Percentiles rank a stretch among this genome's conserved stretches.
Conservation (phyloP, 2,888 invertebrate species). For the Euplagia quadripunctaria region DNA sequence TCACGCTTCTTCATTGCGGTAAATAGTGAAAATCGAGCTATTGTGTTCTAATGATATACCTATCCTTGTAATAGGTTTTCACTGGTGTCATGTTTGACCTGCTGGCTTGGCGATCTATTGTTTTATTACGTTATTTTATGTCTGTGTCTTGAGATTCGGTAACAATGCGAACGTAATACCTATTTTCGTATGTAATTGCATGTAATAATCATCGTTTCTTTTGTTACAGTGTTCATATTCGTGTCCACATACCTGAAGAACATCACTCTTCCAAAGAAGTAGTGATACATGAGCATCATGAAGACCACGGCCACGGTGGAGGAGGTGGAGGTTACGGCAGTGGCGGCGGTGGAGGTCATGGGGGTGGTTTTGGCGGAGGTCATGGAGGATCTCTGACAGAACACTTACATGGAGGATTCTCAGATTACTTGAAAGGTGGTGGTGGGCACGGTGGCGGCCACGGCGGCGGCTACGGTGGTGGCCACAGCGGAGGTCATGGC, state of each 20-base stretch:
- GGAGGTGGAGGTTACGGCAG: conserved; percentile 57
- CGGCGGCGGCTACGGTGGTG: conserved; percentile 40
- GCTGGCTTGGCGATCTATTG: conserved; percentile 70
- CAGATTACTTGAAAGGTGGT: conserved; percentile 54
- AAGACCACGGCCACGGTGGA: conserved; percentile 68
- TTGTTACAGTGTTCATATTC: conserved; percentile 86
- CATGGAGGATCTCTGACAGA: conserved; percentile 54
- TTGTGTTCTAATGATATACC: conserved; percentile 72
- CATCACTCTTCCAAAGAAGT: conserved; percentile 82
- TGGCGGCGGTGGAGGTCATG: conserved; percentile 49
- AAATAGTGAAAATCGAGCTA: conserved; percentile 80
- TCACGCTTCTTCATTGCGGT: conserved; percentile 81
- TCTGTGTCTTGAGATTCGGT: conserved; percentile 33
- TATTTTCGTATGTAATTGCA: conserved; percentile 19
- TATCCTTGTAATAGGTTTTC: conserved; percentile 71
- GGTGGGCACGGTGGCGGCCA: conserved; percentile 82
- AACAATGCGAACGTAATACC: conserved; percentile 37
- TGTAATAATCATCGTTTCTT: conserved; percentile 30
- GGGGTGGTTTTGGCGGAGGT: conserved; percentile 46
- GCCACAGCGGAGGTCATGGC: conserved; percentile 24
- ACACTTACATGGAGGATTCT: conserved; percentile 57
- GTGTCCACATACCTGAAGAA: conserved; percentile 85
- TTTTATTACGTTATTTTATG: conserved; percentile 37
- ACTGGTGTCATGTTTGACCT: conserved; percentile 66
- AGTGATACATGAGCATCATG: conserved; percentile 77